Evolutionary conservation across 2,888 invertebrate genomes (phyloP).

Genomic region (Acronicta aceris): DNA sequence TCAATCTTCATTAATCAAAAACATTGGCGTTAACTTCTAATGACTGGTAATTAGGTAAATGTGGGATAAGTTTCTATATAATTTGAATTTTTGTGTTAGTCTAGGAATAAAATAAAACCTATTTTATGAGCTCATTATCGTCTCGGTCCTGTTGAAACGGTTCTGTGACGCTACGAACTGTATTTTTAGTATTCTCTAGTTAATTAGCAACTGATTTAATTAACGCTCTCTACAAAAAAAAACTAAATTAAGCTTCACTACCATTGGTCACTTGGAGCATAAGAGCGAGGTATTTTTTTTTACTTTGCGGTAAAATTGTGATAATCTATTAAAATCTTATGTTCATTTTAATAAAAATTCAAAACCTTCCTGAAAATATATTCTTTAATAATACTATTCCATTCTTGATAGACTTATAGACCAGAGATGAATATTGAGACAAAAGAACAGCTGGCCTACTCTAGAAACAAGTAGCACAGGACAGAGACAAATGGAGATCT

Average conservation of each 20-base stretch:
- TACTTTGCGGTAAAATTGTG: neutral
- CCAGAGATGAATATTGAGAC: too few species aligned
- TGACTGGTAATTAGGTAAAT: constrained; percentile 74
- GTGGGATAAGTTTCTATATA: constrained; percentile 55
- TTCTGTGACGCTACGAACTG: neutral
- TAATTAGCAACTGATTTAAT: constrained; percentile 1
- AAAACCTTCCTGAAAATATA: neutral
- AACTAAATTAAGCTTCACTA: neutral
- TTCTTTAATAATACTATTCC: neutral
- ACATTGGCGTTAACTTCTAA: constrained; percentile 73
- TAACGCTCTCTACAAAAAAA: neutral
- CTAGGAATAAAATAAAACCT: constrained; percentile 11
- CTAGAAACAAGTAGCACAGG: too few species aligned
- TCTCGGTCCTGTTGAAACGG: neutral
- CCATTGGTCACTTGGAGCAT: neutral
- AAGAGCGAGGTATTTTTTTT: too few species aligned
- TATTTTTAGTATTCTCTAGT: constrained; percentile 6
- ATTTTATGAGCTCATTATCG: constrained; percentile 12
- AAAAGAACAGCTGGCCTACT: too few species aligned
- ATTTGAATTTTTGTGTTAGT: constrained; percentile 16
- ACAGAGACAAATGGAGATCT: too few species aligned
- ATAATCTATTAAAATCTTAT: neutral
- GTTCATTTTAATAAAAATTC: too few species aligned
- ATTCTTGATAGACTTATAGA: neutral
- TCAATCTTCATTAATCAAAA: constrained; percentile 79